Evolutionary conservation across 2,113 vertebrate genomes (phyloP).

Genomic region (Tachuris rubrigastra): DNA sequence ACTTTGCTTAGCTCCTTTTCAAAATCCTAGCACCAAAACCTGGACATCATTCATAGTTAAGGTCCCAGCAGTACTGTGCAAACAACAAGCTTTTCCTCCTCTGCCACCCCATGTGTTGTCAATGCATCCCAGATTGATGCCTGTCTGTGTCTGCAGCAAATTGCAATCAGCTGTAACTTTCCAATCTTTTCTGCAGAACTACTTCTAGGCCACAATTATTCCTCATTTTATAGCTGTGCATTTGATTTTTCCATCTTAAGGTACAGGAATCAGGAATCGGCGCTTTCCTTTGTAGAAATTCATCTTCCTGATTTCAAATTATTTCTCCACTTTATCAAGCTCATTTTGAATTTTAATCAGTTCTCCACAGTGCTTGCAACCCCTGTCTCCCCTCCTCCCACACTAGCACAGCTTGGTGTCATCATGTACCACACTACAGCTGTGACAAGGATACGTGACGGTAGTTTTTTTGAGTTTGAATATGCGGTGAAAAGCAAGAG

Average conservation of each 20-base stretch:
- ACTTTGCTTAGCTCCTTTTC: neutral
- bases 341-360: slow-evolving; percentile 61
- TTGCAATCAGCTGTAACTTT: slow-evolving; percentile 46
- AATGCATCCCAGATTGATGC: neutral
- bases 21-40: neutral
- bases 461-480: neutral
- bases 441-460: neutral
- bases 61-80: neutral
- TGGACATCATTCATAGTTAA: neutral
- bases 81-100: neutral
- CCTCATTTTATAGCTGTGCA: slow-evolving; percentile 22
- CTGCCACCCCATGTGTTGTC: neutral
- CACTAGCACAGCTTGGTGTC: slow-evolving; percentile 59
- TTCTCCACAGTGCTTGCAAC: slow-evolving; percentile 8
- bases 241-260: slow-evolving; percentile 49
- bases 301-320: slow-evolving; percentile 50
- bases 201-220: slow-evolving; percentile 43
- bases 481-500: slow-evolving; percentile 24
- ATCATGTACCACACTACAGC: slow-evolving; percentile 45
- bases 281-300: slow-evolving; percentile 10
- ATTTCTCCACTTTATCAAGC: slow-evolving; percentile 47
- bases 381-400: slow-evolving; percentile 48
- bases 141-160: slow-evolving; percentile 17
- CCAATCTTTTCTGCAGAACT: neutral
- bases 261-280: neutral